Conservation (phyloP, 1,140 invertebrate genomes). For the Stegodyphus mimosarum region DNA sequence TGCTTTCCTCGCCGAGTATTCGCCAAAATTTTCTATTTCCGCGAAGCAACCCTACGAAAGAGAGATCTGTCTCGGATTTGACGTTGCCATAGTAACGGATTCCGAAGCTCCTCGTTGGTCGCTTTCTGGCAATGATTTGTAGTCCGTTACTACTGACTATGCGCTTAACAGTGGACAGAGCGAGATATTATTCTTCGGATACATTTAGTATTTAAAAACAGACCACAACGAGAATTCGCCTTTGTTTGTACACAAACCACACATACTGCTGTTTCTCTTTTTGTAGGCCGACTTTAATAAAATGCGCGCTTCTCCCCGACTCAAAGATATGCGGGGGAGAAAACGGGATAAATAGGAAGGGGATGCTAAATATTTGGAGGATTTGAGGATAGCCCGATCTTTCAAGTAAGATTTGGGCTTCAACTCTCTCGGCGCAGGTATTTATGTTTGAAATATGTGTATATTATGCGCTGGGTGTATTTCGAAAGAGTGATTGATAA, state of each 20-base stretch:
- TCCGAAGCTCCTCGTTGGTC: constrained; percentile 53
- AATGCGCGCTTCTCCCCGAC: neutral
- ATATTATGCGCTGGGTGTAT: constrained; percentile 40
- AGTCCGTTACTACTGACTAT: constrained; percentile 42
- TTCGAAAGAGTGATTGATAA: neutral
- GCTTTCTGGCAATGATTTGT: constrained; percentile 57
- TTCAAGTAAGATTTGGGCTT: constrained; percentile 50
- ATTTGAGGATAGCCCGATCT: constrained; percentile 43
- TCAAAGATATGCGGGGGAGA: neutral
- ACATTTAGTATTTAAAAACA: constrained; percentile 42
- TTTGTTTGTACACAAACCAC: neutral
- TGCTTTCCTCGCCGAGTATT: neutral
- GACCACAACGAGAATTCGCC: neutral
- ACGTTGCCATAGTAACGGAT: constrained; percentile 53
- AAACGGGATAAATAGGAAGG: neutral
- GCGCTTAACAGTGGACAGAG: constrained; percentile 51
- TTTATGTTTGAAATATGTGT: constrained; percentile 45
- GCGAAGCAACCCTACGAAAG: constrained; percentile 29
- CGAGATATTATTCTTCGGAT: constrained; percentile 34
- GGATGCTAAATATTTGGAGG: constrained; percentile 55
- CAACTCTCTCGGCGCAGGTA: constrained; percentile 13
- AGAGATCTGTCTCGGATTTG: constrained; percentile 61
- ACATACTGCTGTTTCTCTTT: neutral
- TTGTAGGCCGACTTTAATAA: constrained; percentile 1
- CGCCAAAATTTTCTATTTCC: constrained; percentile 16